These are phyloP conservation scores for Drosophila hydei DNA, from an alignment of 1,140 invertebrate genomes.

Conservation along the genomic window DNA sequence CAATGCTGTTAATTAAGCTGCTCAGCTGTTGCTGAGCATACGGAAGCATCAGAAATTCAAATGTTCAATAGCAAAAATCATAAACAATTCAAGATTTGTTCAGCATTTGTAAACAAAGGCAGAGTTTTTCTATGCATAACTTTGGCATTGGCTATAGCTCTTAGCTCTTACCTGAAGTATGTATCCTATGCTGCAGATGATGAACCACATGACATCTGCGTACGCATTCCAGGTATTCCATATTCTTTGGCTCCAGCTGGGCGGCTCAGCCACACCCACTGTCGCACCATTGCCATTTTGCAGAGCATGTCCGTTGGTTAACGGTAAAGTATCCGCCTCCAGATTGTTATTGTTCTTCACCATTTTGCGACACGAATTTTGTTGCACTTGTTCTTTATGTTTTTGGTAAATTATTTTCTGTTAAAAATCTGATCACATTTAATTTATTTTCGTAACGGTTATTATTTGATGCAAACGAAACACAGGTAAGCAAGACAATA, in stretches of 20 bases:
- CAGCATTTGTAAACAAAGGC: constrained; percentile 28
- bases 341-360: constrained; percentile 71
- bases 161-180: constrained; percentile 79
- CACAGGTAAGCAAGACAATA: constrained; percentile 51
- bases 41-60: constrained; percentile 26
- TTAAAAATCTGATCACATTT: constrained; percentile 38
- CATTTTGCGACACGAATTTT: no score
- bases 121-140: background rate
- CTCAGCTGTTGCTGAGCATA: constrained; percentile 12
- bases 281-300: constrained; percentile 55
- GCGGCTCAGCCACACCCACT: constrained; percentile 8
- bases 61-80: constrained; percentile 4
- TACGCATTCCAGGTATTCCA: constrained; percentile 84
- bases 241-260: constrained; percentile 45
- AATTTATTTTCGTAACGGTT: constrained; percentile 27
- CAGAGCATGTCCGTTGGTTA: constrained; percentile 51
- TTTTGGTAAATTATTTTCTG: constrained; percentile 26
- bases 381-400: constrained; percentile 18
- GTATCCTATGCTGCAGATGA: constrained; percentile 85
- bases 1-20: constrained; percentile 62
- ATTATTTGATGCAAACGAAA: constrained; percentile 50
- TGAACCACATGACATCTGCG: constrained; percentile 87
- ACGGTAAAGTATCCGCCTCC: constrained; percentile 23
- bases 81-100: constrained; percentile 24
- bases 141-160: constrained; percentile 11